Evolutionary conservation across 2,888 invertebrate species (phyloP).

Genomic region (Tetragonisca angustula): DNA sequence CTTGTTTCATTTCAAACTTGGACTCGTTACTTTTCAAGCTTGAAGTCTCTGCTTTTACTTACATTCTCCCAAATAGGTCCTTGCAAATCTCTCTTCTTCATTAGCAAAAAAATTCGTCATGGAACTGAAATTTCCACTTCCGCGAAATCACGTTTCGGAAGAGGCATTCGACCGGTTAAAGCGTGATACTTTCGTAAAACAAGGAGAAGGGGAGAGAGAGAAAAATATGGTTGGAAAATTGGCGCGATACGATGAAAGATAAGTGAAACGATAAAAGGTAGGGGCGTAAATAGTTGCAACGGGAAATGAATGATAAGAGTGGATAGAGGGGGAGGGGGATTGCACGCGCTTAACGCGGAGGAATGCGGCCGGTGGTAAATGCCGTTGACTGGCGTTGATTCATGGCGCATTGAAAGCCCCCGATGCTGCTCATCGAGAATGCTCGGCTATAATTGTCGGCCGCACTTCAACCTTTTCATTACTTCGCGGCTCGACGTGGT

Average conservation of each 20-base stretch:
- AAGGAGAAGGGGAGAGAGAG: neutral
- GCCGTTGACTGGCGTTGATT: conserved; percentile 60
- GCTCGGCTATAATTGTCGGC: conserved; percentile 52
- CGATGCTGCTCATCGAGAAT: conserved; percentile 44
- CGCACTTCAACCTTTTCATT: conserved; percentile 48
- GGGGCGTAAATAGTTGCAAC: conserved; percentile 14
- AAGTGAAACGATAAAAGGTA: neutral
- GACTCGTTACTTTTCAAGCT: too few relatives aligned
- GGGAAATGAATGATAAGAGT: conserved; percentile 12
- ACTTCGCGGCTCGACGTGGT: conserved; percentile 20
- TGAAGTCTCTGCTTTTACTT: too few relatives aligned
- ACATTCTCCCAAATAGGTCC: too few relatives aligned
- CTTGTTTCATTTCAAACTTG: too few relatives aligned
- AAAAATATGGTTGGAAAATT: neutral
- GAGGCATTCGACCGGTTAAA: neutral
- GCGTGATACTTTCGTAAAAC: neutral
- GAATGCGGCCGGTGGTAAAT: conserved; percentile 45
- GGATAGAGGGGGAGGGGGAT: neutral
- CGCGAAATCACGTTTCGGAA: neutral
- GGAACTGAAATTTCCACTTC: neutral
- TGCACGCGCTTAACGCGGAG: conserved; percentile 19
- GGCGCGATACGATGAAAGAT: neutral
- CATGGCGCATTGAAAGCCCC: conserved; percentile 53
- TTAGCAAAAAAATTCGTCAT: too few relatives aligned
- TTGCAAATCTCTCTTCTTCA: too few relatives aligned